Percentiles rank a stretch among this genome's conserved stretches.
Conservation (phyloP, 2,888 invertebrate genomes). For the Drosophila demipolita region DNA sequence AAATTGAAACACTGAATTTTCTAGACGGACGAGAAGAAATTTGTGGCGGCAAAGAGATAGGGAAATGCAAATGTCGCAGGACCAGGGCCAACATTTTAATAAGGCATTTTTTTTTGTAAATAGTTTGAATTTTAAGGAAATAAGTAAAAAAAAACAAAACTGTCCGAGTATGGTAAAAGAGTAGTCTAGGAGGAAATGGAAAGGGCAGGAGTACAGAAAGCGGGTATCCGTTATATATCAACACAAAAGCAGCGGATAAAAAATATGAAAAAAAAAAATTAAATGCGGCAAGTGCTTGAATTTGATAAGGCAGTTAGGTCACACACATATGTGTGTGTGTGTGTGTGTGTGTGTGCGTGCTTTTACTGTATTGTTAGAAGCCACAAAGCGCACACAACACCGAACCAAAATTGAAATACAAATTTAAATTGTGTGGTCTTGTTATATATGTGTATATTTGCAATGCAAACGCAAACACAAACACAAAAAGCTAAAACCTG, state of each 20-base stretch:
- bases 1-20: not conserved
- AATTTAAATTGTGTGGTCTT: constrained; percentile 64
- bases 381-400: constrained; percentile 39
- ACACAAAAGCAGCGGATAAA: constrained; percentile 25
- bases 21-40: not conserved
- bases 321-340: constrained; percentile 20
- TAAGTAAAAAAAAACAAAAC: constrained; percentile 68
- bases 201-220: not conserved
- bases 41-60: not conserved
- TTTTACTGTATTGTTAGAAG: constrained; percentile 54
- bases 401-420: constrained; percentile 54
- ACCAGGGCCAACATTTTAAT: constrained; percentile 69
- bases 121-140: constrained; percentile 30
- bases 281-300: constrained; percentile 72
- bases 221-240: constrained; percentile 31
- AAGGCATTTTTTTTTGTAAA: constrained; percentile 46
- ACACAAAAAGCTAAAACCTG: constrained; percentile 31
- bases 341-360: constrained; percentile 16
- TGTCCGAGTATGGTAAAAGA: not conserved
- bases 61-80: constrained; percentile 68
- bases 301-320: constrained; percentile 70
- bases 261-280: constrained; percentile 46
- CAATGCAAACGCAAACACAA: constrained; percentile 1
- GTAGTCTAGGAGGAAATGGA: not conserved
- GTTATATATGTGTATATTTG: constrained; percentile 50